A percentile compares a stretch with the other conserved stretches of the same genome.
phyloP scores from a whole-genome alignment of 2,113 vertebrate species.

The Pogona vitticeps region DNA sequence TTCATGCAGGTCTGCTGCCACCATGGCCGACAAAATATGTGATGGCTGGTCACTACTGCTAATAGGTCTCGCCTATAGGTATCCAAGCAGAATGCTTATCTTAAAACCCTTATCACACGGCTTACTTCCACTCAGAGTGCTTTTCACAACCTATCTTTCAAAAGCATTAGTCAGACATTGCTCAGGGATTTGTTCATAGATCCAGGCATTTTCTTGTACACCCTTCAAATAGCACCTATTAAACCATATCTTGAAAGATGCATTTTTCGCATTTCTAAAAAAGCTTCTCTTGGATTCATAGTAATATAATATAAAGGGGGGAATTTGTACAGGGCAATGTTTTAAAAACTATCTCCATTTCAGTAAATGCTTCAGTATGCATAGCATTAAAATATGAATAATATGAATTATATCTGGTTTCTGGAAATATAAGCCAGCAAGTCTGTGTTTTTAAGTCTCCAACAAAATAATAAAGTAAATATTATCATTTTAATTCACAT shows the following conservation, averaged over 20 bases:
- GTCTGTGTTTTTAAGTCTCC: background rate
- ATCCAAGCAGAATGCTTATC: background rate
- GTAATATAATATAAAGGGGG: background rate
- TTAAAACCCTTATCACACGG: background rate
- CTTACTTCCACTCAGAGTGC: background rate
- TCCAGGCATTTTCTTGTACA: no score
- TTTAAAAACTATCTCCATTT: background rate
- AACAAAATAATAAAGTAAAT: constrained; percentile 37
- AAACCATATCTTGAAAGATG: background rate
- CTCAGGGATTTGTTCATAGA: background rate
- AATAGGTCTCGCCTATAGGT: background rate
- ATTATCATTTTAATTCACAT: constrained; percentile 26
- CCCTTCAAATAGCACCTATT: background rate
- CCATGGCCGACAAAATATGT: background rate
- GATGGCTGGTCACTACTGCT: background rate
- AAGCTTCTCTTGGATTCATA: background rate
- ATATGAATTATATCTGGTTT: constrained; percentile 32
- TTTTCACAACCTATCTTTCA: background rate
- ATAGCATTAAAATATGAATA: constrained; percentile 14
- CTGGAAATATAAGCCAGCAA: background rate
- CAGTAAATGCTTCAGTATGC: constrained; percentile 16
- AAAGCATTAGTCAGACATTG: background rate
- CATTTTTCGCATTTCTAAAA: background rate
- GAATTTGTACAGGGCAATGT: background rate
- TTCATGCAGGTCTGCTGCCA: background rate